Percentiles rank a stretch among this genome's conserved stretches.
These are phyloP conservation scores for Campoletis sonorensis DNA, from an alignment of 1,140 invertebrate species.

Conservation along the genomic window DNA sequence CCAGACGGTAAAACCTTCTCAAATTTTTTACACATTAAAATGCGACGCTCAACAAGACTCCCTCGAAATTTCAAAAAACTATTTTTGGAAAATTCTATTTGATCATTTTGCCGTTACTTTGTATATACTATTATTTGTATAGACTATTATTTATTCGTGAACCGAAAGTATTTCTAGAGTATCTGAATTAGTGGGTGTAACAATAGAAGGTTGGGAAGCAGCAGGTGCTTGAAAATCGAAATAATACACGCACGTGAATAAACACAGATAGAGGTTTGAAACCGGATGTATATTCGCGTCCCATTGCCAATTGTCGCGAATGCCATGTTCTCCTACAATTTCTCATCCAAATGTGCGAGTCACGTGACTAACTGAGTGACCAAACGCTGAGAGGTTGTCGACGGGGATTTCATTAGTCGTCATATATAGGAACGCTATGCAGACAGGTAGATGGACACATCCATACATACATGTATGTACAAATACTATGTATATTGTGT, in stretches of 20 bases:
- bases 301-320: neutral
- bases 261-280: neutral
- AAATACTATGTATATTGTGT: neutral
- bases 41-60: too few species aligned
- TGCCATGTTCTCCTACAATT: neutral
- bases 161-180: too few species aligned
- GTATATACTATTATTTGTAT: too few species aligned
- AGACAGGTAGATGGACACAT: neutral
- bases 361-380: constrained; percentile 31
- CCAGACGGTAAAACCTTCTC: too few species aligned
- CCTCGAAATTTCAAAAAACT: too few species aligned
- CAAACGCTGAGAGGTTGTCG: constrained; percentile 32
- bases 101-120: too few species aligned
- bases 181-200: too few species aligned
- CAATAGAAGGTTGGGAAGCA: neutral
- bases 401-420: constrained; percentile 36
- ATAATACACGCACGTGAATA: neutral
- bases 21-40: too few species aligned
- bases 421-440: constrained; percentile 2
- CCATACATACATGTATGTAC: neutral
- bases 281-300: constrained; percentile 11
- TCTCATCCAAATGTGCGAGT: neutral
- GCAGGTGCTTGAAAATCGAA: neutral
- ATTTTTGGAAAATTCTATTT: too few species aligned
- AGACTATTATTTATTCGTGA: too few species aligned